Evolutionary conservation across 2,113 vertebrate species (phyloP), one percentile per base, ranked within the genome.

Genomic region (Cynoglossus semilaevis): DNA sequence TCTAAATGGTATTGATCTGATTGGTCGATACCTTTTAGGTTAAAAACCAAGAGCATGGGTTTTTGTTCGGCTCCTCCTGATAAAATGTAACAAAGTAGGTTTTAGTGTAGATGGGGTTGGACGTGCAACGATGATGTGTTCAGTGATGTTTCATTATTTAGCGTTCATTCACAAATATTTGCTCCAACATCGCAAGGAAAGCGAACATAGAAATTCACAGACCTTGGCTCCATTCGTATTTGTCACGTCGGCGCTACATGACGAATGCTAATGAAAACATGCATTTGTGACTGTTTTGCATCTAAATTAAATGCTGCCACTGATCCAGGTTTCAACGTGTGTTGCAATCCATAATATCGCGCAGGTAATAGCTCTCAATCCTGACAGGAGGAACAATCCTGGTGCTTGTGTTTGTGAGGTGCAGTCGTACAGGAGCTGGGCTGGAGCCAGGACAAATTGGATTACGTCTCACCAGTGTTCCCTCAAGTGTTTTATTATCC

Each of bases 401-500:
- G 57, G 54, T 61, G 63, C 77, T 80, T 63, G 85, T 74, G 70
- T 77, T 63, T 71, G 72, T 76, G 64, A 76, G 64, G 53, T 67
- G 41, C 61, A 62, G 56, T 70, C 66, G 51, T 46, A 63, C 58
- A 73, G 44, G 48, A 51, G 52, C 60, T 80, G 87, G 87, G 70
- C 80, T 43, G 9, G 57, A 79, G 83, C 85, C 85, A 83, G 68
- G 66, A 36, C 71, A 85, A 84, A 88, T 87, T 88, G 77, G 86
- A 90, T 90, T 85, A 87, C n/a, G 63, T 74, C 73, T 74, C 59
- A 74, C 78, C 80, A 72, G 58, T 72, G 77, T 87, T 85, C 66
- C 56, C 72, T 55, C 70, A 76, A 82, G 76, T 72, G 70, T 84
- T 87, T 85, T 87, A 87, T 87, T 87, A 82, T 86, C 76, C 72